A percentile compares a stretch with the other conserved stretches of the same genome.
Evolutionary conservation across 2,113 vertebrate species (phyloP).

Genomic region (Orcinus orca): DNA sequence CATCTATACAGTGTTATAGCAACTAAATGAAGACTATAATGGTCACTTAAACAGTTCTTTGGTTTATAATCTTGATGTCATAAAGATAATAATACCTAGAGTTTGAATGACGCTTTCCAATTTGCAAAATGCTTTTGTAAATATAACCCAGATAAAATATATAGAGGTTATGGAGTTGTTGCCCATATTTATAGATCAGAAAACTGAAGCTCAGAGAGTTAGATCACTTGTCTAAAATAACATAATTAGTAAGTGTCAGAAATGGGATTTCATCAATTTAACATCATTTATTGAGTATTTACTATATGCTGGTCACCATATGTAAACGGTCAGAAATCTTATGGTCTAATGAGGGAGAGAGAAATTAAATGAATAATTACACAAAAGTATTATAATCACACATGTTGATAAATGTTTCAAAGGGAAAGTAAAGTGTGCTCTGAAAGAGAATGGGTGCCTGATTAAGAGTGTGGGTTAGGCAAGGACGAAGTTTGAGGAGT

Average conservation of each 20-base stretch:
- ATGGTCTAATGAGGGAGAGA: background rate
- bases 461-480: background rate
- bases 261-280: background rate
- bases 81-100: background rate
- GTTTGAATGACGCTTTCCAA: background rate
- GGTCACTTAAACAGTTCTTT: background rate
- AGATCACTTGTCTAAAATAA: background rate
- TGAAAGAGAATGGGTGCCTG: background rate
- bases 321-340: background rate
- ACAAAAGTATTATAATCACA: background rate
- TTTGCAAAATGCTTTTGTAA: background rate
- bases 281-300: background rate
- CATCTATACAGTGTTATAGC: background rate
- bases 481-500: background rate
- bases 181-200: background rate
- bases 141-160: background rate
- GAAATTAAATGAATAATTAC: background rate
- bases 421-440: background rate
- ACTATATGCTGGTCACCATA: background rate
- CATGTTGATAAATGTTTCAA: background rate
- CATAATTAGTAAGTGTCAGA: background rate
- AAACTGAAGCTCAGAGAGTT: background rate
- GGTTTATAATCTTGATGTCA: background rate
- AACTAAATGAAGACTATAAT: background rate
- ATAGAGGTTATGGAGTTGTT: background rate